Percentiles rank a stretch among this genome's conserved stretches.
phyloP scores from a whole-genome alignment of 2,888 invertebrate genomes.

The Orchesella flavescens region DNA sequence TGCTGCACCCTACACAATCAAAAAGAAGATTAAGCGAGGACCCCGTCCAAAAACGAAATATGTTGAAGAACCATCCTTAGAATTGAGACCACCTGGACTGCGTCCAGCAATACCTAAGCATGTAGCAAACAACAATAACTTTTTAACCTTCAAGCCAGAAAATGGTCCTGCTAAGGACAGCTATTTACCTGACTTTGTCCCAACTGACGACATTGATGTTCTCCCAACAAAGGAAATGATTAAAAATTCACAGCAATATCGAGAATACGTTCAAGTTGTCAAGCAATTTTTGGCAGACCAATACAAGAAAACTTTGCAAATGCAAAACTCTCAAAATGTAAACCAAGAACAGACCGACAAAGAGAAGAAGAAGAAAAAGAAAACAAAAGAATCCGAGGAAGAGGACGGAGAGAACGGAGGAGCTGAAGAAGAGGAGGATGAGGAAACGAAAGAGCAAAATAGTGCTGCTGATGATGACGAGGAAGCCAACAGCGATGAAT shows the following conservation, averaged over 20 bases:
- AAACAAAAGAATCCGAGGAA: constrained; percentile 24
- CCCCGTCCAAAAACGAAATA: constrained; percentile 62
- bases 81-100: constrained; percentile 63
- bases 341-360: background rate
- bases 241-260: constrained; percentile 33
- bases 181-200: constrained; percentile 53
- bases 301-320: constrained; percentile 4
- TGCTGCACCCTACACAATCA: constrained; percentile 55
- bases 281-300: constrained; percentile 45
- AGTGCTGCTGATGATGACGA: constrained; percentile 26
- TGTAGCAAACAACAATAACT: constrained; percentile 64
- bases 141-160: constrained; percentile 47
- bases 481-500: constrained; percentile 51
- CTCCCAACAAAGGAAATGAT: constrained; percentile 56
- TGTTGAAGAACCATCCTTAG: constrained; percentile 34
- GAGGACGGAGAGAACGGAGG: constrained; percentile 26
- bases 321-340: background rate
- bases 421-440: constrained; percentile 50
- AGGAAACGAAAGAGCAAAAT: constrained; percentile 14
- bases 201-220: constrained; percentile 47
- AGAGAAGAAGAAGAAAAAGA: constrained; percentile 17
- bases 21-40: constrained; percentile 65
- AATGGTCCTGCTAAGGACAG: constrained; percentile 46
- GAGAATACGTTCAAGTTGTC: constrained; percentile 40
- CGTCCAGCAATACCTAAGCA: constrained; percentile 58